Base-by-base conservation (phyloP, 2,113 vertebrate genomes). In the Alethe diademata region DNA sequence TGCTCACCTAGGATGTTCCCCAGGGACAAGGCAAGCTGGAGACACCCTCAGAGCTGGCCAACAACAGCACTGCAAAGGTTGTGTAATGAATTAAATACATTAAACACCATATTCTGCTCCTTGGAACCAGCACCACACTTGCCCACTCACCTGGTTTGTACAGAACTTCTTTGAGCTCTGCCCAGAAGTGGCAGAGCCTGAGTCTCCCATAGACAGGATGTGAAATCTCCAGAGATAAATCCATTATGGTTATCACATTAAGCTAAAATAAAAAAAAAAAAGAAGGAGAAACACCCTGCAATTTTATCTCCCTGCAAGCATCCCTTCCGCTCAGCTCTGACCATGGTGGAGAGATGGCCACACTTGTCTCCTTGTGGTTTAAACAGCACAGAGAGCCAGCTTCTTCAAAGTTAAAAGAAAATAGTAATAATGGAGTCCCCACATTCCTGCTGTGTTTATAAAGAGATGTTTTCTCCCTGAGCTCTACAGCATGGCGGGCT, bases 401-500 rank as follows among this genome's bases (percentile, higher is more conserved):
- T 97, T 72, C 95, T 94, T 95, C 93, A 83, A 97, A 97, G 95
- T 96, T 97, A 89, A 95, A 91, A 87, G 80, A 86, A 94, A 84
- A 92, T 75, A 88, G 88, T 96, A 72, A 87, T 96, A 98, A 96
- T 94, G 86, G 93, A 95, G 78, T 90, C 90, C 82, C 93, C 80
- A 86, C 71, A 11, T 78, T 95, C 97, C 97, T 94, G 97, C 98
- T 98, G 98, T 57, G 96, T 92, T 96, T 97, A 74, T 97, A 97
- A 98, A 97, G 97, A 98, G 97, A 96, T 98, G 96, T 97, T 98
- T 98, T 98, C 97, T 97, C 97, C 95, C 93, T 70, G 91, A 94
- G 98, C 97, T 89, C 87, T 94, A 89, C 65, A 88, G 97, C 95
- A 65, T 97, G 96, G 97, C 54, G 18, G 96, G 92, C 95, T 91